Evolutionary conservation across 2,797 vertebrate genomes (phyloP), one percentile per base, ranked within the genome.

Genomic region (Liparis tanakae): DNA sequence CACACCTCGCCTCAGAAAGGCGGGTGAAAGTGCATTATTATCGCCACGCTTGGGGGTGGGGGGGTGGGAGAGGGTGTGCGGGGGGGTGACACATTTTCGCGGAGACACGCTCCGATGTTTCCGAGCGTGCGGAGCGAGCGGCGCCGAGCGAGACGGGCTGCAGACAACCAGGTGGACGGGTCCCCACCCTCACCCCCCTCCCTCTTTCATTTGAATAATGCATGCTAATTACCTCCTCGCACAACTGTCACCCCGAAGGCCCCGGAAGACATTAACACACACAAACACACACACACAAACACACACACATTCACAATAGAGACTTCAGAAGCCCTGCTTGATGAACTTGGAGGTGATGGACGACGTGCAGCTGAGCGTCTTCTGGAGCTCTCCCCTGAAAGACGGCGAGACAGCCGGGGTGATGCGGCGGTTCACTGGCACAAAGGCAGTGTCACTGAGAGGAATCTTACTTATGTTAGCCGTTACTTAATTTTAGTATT

Each of bases 191-290:
- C 88, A 89, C 89, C 88, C 88, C 88, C 77, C 89, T 88, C 84
- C 59, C 65, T 90, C 90, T 88, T 87, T 93, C 87, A 92, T 93
- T 93, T 93, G 86, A 93, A 94, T 94, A 94, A 95, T 95, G 93
- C 92, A 93, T 94, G 91, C 90, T 95, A 94, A 94, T 94, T 94
- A 93, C 87, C 87, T 93, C 92, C 89, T 94, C 92, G 92, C 87
- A 85, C 74, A 90, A 91, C 88, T 92, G 93, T 91, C 94, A 94
- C 87, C 86, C 74, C 61, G 72, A 82, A 53, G 74, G 80, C 82
- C 84, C 84, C 66, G 67, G 69, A 15, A 89, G 87, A 87, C 81
- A 88, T 83, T 87, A 82, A 69, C 78, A 82, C 72, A 80, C 69
- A 66, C 65, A 64, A 65, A 67, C 64, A 74, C 74, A 56, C 73